These are phyloP conservation scores for Phylloscopus collybita DNA, from an alignment of 2,797 vertebrate genomes.

Conservation along the genomic window DNA sequence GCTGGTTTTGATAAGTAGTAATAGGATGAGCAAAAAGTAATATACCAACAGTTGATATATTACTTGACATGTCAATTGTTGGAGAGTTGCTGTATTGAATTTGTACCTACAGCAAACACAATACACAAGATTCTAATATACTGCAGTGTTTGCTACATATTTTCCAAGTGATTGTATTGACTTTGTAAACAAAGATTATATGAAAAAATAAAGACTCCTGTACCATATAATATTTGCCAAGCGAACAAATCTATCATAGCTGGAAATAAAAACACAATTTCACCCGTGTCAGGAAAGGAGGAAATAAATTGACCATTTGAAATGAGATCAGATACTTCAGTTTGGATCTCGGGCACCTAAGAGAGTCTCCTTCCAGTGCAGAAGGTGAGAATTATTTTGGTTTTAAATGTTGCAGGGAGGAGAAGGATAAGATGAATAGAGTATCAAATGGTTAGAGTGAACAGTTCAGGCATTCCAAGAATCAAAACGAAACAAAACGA, in stretches of 20 bases:
- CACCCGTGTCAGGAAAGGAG: conserved; percentile 36
- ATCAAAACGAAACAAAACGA: background rate
- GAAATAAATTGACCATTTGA: conserved; percentile 62
- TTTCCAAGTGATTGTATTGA: conserved; percentile 63
- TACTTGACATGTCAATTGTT: conserved; percentile 71
- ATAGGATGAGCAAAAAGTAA: conserved; percentile 75
- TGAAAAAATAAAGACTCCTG: conserved; percentile 72
- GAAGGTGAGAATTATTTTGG: conserved; percentile 3
- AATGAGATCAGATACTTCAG: conserved; percentile 59
- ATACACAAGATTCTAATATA: conserved; percentile 69
- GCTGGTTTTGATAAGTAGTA: conserved; percentile 68
- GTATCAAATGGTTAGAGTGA: background rate
- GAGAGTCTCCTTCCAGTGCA: conserved; percentile 1
- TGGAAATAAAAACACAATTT: conserved; percentile 70
- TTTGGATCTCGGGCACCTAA: background rate
- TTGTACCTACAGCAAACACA: conserved; percentile 57
- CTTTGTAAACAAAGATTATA: conserved; percentile 73
- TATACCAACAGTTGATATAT: conserved; percentile 66
- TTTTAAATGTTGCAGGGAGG: conserved; percentile 24
- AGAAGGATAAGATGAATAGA: background rate
- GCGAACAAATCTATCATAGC: conserved; percentile 51
- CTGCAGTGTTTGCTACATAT: conserved; percentile 64
- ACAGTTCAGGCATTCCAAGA: background rate
- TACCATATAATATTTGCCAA: conserved; percentile 66
- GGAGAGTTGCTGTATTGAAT: conserved; percentile 70